Percentiles rank a stretch among this genome's conserved stretches.
Evolutionary conservation across 2,888 invertebrate genomes (phyloP).

Genomic region (Pollenia amentaria): DNA sequence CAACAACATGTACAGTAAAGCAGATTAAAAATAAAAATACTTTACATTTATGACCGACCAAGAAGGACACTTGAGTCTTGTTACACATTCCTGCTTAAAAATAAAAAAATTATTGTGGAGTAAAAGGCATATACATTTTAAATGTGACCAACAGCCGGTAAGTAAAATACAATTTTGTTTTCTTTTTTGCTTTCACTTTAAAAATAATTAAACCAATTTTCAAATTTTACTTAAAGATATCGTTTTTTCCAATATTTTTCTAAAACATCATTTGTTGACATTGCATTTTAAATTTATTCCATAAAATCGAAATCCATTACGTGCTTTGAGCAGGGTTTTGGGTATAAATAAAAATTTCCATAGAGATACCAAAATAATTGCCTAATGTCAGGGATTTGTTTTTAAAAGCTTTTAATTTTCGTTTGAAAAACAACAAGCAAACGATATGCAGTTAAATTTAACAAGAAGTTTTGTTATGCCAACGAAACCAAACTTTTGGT

Average conservation of each 20-base stretch:
- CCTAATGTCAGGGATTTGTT: background rate
- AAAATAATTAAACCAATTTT: background rate
- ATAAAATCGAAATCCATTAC: background rate
- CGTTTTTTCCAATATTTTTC: no score
- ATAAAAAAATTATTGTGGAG: background rate
- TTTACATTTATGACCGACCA: background rate
- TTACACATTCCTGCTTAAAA: background rate
- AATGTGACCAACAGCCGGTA: background rate
- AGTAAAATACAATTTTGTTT: background rate
- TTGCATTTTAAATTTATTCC: no score
- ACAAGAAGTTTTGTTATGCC: no score
- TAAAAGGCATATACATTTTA: background rate
- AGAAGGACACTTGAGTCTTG: conserved; percentile 10
- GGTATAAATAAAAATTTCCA: background rate
- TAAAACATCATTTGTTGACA: no score
- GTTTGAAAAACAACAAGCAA: background rate
- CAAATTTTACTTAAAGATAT: no score
- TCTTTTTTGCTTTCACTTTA: background rate
- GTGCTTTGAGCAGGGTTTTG: background rate
- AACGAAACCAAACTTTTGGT: no score
- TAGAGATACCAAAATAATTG: conserved; percentile 3
- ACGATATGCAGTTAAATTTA: no score
- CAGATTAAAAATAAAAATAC: conserved; percentile 2
- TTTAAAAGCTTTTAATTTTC: background rate
- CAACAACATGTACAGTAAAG: conserved; percentile 16